These are phyloP conservation scores for Caranx melampygus DNA, from an alignment of 2,113 vertebrate species.

Conservation along the genomic window DNA sequence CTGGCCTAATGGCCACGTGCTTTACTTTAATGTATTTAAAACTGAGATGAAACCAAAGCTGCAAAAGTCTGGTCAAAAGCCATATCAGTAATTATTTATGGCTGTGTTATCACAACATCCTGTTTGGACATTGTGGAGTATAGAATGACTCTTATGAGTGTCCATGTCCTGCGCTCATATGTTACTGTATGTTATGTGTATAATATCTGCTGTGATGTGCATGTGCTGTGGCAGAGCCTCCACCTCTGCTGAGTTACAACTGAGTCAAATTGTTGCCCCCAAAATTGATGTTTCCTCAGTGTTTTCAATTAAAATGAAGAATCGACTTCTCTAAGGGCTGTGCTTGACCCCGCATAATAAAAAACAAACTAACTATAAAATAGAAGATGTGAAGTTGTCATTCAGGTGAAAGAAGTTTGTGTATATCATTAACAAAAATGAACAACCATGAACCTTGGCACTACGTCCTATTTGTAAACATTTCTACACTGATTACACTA, in stretches of 20 bases:
- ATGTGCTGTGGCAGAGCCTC: not conserved
- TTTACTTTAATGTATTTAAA: slow-evolving; percentile 29
- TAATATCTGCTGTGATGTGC: not conserved
- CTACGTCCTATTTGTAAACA: not conserved
- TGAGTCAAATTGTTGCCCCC: not conserved
- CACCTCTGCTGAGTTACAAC: no score
- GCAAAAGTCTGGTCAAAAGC: slow-evolving; percentile 2
- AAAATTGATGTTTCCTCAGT: not conserved
- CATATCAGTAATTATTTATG: slow-evolving; percentile 16
- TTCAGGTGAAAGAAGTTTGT: no score
- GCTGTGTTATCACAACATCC: slow-evolving; percentile 5
- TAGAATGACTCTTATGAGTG: not conserved
- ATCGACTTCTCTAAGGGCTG: no score
- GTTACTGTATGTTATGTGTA: not conserved
- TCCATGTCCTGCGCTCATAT: not conserved
- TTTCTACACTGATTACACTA: not conserved
- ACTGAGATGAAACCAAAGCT: slow-evolving; percentile 40
- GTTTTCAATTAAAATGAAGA: not conserved
- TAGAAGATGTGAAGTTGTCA: no score
- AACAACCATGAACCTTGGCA: not conserved
- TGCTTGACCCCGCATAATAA: no score
- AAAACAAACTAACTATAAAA: no score
- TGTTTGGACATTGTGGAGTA: not conserved
- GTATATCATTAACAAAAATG: not conserved
- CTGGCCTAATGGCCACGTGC: not conserved